phyloP scores from a whole-genome alignment of 1,140 invertebrate species.

The Phthorimaea operculella region DNA sequence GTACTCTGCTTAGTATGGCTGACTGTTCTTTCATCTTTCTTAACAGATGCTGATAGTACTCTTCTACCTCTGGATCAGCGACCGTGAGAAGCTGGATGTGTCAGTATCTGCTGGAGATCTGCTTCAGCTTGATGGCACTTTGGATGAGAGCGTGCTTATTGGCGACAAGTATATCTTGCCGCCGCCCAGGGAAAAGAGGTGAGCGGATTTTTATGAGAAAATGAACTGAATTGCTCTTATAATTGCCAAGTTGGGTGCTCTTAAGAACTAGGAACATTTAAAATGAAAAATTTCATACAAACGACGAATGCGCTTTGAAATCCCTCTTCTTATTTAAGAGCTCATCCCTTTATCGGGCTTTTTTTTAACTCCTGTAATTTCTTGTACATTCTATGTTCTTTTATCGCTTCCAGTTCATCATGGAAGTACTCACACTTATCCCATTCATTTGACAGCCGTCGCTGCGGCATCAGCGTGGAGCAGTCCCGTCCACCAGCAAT shows the following conservation, averaged over 20 bases:
- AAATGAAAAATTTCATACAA: too few relatives aligned
- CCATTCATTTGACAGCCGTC: conserved; percentile 15
- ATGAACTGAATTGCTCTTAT: too few relatives aligned
- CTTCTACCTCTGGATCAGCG: conserved; percentile 43
- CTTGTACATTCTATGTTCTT: too few relatives aligned
- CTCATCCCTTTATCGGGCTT: too few relatives aligned
- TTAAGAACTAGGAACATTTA: too few relatives aligned
- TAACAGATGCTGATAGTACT: conserved; percentile 40
- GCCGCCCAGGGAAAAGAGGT: conserved; percentile 46
- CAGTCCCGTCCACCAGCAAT: conserved; percentile 72
- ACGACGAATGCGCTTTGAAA: too few relatives aligned
- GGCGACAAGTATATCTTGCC: conserved; percentile 47
- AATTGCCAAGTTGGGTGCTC: too few relatives aligned
- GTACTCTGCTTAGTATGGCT: too few relatives aligned
- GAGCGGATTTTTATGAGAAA: conserved; percentile 8
- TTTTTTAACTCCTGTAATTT: too few relatives aligned
- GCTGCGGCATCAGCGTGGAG: conserved; percentile 69
- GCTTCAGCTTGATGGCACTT: conserved; percentile 49
- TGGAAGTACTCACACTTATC: background rate
- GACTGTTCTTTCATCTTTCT: background rate
- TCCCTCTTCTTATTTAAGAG: too few relatives aligned
- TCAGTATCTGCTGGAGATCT: conserved; percentile 54
- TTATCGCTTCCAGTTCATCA: too few relatives aligned
- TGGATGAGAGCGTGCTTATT: conserved; percentile 54
- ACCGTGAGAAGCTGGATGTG: conserved; percentile 50